Evolutionary conservation across 2,888 invertebrate genomes (phyloP), one percentile per base, ranked within the genome.

Genomic region (Bembecia ichneumoniformis): DNA sequence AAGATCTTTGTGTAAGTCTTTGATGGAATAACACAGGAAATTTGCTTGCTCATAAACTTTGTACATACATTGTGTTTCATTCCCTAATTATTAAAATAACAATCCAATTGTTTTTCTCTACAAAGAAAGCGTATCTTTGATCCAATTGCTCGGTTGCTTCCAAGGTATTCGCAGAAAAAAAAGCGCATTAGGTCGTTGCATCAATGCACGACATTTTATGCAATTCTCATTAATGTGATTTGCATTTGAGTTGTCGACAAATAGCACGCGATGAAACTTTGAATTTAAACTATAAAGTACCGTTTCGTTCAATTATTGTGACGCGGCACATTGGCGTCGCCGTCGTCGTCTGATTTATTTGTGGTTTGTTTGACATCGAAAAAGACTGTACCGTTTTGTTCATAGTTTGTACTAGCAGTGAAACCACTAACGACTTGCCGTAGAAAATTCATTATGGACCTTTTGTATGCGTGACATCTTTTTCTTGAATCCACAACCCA

Each of bases 81-180:
- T 28, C 40, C 40, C n/a, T 40, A 40, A 11, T 40, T 28, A 9
- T 28, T 28, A 28, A 28, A 28, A 9, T 28, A 28, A 28, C 28
- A 40, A 13, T 13, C 40, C 13, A n/a, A 40, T 13, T 47, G 40
- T n/a, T 40, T 28, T 28, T 28, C 9, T 40, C 40, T n/a, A 40
- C 40, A 40, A 52, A 65, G 68, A 69, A 71, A 71, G 70, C 68
- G 73, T 68, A 58, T 63, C 59, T 67, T 55, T 54, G 59, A 60
- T 58, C 57, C 54, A 49, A 51, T 50, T 70, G 71, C 60, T 73
- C 62, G 63, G 66, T 62, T 68, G 66, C 56, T 56, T 59, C 51
- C 55, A 52, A 53, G 72, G 64, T 64, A 77, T 77, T 66, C 61
- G 45, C 49, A 35, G 57, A 56, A 72, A 71, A 70, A 74, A 71